Evolutionary conservation across 2,113 vertebrate genomes (phyloP).

Genomic region (Nycticorax nycticorax): DNA sequence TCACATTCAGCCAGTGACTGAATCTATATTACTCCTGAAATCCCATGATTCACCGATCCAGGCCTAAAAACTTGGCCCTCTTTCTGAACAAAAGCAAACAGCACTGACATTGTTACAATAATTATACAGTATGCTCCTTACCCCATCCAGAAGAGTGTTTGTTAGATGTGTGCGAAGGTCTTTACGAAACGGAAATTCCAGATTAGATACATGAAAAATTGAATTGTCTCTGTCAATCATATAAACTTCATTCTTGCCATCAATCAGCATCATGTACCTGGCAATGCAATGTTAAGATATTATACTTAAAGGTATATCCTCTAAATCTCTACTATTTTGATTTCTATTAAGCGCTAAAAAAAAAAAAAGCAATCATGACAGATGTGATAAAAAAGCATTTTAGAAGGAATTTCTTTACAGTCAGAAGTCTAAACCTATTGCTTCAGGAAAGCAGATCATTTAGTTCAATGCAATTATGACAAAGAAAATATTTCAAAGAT

Average conservation of each 20-base stretch:
- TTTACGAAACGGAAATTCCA: conserved; percentile 97
- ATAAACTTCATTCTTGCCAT: conserved; percentile 93
- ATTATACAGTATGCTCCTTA: conserved; percentile 69
- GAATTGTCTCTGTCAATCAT: conserved; percentile 97
- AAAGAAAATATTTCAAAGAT: neutral
- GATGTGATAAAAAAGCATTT: neutral
- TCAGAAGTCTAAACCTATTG: neutral
- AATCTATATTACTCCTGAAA: neutral
- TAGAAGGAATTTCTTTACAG: neutral
- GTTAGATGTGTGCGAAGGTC: conserved; percentile 87
- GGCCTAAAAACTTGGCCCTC: neutral
- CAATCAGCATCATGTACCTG: conserved; percentile 99
- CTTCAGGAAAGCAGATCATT: neutral
- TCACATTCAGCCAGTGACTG: neutral
- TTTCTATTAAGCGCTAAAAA: neutral
- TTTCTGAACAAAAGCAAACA: neutral
- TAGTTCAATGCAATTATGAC: neutral
- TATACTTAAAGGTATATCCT: neutral
- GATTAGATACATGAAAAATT: conserved; percentile 89
- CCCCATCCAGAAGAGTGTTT: conserved; percentile 95
- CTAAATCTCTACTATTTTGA: neutral
- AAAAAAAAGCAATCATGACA: neutral
- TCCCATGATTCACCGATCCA: neutral
- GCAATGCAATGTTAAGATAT: conserved; percentile 15
- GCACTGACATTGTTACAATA: neutral